Percentiles rank a stretch among this genome's conserved stretches.
Evolutionary conservation across 1,140 invertebrate genomes (phyloP).

Genomic region (Medauroidea extradentata): DNA sequence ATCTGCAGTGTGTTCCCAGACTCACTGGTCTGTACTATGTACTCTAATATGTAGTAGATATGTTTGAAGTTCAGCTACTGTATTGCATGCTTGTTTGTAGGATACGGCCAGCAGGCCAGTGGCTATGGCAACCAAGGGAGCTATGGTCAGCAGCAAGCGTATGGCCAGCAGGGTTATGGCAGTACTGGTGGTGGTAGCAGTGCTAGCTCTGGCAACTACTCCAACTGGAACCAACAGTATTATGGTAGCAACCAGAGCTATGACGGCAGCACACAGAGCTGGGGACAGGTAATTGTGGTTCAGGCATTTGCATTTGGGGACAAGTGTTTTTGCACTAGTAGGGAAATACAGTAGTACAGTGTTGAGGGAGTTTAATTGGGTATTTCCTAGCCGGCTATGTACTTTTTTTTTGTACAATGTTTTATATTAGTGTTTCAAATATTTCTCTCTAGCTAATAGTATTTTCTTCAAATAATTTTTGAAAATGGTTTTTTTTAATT

Average conservation of each 20-base stretch:
- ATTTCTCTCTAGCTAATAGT: too few species aligned
- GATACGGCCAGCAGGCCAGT: slow-evolving; percentile 6
- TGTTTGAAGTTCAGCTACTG: background rate
- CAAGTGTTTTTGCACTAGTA: too few species aligned
- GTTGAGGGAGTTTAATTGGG: too few species aligned
- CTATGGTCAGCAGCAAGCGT: slow-evolving; percentile 9
- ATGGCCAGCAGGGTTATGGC: slow-evolving; percentile 6
- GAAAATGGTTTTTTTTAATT: too few species aligned
- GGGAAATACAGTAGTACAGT: too few species aligned
- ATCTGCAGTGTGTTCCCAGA: background rate
- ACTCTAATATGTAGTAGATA: background rate
- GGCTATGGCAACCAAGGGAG: background rate
- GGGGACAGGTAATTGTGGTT: slow-evolving; percentile 12
- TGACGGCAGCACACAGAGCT: background rate
- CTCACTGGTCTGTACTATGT: background rate
- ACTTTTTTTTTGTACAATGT: too few species aligned
- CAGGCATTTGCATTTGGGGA: too few species aligned
- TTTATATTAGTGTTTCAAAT: too few species aligned
- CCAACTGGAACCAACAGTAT: slow-evolving; percentile 11
- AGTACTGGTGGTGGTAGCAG: slow-evolving; percentile 13
- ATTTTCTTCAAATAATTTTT: too few species aligned
- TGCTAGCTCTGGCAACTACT: background rate
- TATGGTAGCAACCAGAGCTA: background rate
- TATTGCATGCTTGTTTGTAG: background rate
- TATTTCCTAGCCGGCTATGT: too few species aligned